Base-by-base conservation (phyloP, 2,797 vertebrate species). In the Eulemur coronatus region DNA sequence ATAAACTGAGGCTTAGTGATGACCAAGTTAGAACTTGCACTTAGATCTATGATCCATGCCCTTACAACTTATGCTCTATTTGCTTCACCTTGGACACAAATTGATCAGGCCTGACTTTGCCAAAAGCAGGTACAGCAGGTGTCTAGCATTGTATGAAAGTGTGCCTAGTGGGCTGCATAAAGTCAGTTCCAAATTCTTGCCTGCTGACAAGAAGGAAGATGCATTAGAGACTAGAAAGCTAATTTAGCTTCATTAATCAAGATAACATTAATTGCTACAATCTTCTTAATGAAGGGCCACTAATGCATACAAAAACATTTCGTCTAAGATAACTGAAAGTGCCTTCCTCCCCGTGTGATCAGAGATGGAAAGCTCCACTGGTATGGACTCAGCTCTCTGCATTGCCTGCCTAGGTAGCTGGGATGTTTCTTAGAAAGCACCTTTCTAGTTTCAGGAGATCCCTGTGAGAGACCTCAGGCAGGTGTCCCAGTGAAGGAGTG, bases 161-260 rank as follows among this genome's bases (percentile, higher is more conserved):
- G 73, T 63, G 70, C 59, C 35, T 1, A 5, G 48, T 73, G 80
- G 87, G 84, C 81, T 82, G 28, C 38, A 0, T 48, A 41, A n/a
- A 89, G 57, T 61, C 61, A 79, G 20, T 33, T 89, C 48, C 82
- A 86, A n/a, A 89, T 88, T 92, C 72, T 89, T 63, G 67, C 73
- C 85, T 70, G 14, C 35, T 55, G 85, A 72, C 43, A 65, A 78
- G 72, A 87, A 73, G 55, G 43, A 82, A 84, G 81, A 55, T 30
- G n/a, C 41, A 55, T 38, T 73, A 59, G 63, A 75, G 30, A 91
- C 52, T 75, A 76, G 85, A 85, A 65, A 96, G 91, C 67, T 94
- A 89, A 96, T 93, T 91, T 72, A 65, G 57, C 82, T 79, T 89
- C 91, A 91, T 91, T 95, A 89, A 94, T 95, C 95, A 97, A 89